Base-by-base conservation (phyloP, 1,140 invertebrate species). In the Wasmannia auropunctata region DNA sequence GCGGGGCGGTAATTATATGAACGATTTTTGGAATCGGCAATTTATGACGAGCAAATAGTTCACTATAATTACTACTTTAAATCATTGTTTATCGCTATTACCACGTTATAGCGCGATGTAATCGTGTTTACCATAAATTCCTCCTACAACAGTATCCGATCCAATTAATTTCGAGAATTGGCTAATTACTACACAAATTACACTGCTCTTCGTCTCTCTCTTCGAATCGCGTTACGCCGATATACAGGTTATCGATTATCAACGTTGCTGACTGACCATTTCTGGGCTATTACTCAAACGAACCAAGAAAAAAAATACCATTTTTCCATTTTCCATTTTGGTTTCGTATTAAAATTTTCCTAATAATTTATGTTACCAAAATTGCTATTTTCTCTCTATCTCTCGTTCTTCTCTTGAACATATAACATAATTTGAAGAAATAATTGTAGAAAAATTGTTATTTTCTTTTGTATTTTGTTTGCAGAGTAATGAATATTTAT, bases 131-230 rank as follows among this genome's bases (percentile, higher is more conserved):
- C 76, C 70, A 77, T 89, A 89, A 89, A 89, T 89, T 89, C 85
- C 86, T 89, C 63, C 77, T 28, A 72, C 14, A 75, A 89, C 75
- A 86, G 65, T 72, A 84, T 86, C 80, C 70, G 85, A 72, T 72
- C 72, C 63, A 89, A 89, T 89, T 89, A 89, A 89, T 89, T 86
- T 83, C 76, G 69, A 89, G 87, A 89, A 89, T 67, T 67, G 84
- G 72, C 76, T 89, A 89, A 89, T 89, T 89, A 89, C 56, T 72
- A 54, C 85, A 83, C 85, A 89, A 89, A 89, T 89, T 89, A 86
- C 77, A 70, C 69, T 58, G 54, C 46, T 67, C 65, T 77, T 86
- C 72, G 40, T 86, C 63, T 85, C 46, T 70, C 63, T 80, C 11
- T 28, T 86, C 69, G 60, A 31, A 49, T 65, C 28, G 34, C n/a